Conservation (phyloP, 2,113 vertebrate species). For the Riparia riparia region DNA sequence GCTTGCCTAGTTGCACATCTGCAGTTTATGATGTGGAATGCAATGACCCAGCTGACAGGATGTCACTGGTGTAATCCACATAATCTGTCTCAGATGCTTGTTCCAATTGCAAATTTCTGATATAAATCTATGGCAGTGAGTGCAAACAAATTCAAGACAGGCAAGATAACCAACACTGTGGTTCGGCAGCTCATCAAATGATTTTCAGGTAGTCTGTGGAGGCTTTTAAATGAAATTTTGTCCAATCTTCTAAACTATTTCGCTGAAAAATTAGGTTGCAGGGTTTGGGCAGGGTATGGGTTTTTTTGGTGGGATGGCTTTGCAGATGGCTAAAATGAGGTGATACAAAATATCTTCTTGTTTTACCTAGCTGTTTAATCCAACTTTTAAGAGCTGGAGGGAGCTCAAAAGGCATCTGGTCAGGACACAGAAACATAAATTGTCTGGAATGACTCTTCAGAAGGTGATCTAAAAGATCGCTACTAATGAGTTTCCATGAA, state of each 20-base stretch:
- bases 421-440: background rate
- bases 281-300: background rate
- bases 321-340: background rate
- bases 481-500: background rate
- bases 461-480: background rate
- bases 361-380: background rate
- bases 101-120: background rate
- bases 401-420: background rate
- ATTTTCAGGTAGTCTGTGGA: background rate
- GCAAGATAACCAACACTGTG: background rate
- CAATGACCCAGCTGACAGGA: background rate
- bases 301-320: background rate
- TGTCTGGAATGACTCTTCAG: background rate
- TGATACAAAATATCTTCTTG: background rate
- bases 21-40: background rate
- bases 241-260: background rate
- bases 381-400: background rate
- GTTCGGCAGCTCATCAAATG: background rate
- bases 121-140: background rate
- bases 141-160: background rate
- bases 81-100: background rate
- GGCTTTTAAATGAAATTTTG: background rate
- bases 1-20: background rate
- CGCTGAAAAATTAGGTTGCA: background rate
- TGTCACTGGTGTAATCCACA: background rate